phyloP scores from a whole-genome alignment of 2,113 vertebrate genomes.

The Arizona elegans region DNA sequence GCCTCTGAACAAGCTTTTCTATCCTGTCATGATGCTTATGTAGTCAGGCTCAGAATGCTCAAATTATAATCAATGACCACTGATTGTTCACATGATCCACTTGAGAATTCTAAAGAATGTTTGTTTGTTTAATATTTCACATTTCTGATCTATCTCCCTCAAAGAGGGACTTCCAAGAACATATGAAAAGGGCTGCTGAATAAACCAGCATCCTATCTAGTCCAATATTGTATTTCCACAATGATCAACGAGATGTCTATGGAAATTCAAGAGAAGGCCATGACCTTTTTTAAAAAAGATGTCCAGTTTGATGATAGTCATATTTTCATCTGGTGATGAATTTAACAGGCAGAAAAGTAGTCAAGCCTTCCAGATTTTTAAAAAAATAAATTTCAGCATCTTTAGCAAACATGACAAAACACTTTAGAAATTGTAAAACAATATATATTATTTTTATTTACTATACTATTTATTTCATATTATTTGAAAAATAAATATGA shows the following conservation, averaged over 20 bases:
- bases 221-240: background rate
- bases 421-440: background rate
- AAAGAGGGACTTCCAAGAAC: background rate
- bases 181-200: background rate
- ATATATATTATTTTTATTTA: no score
- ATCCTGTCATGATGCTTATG: background rate
- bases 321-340: background rate
- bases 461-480: background rate
- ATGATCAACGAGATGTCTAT: background rate
- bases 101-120: background rate
- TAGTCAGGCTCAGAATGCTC: background rate
- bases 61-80: background rate
- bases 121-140: background rate
- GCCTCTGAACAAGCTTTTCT: background rate
- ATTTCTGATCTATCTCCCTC: background rate
- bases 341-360: background rate
- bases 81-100: background rate
- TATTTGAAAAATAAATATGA: background rate
- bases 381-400: background rate
- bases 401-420: background rate
- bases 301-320: background rate
- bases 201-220: background rate
- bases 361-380: background rate
- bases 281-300: background rate
- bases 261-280: background rate